Conservation (phyloP, 2,797 vertebrate genomes). For the Capromys pilorides region DNA sequence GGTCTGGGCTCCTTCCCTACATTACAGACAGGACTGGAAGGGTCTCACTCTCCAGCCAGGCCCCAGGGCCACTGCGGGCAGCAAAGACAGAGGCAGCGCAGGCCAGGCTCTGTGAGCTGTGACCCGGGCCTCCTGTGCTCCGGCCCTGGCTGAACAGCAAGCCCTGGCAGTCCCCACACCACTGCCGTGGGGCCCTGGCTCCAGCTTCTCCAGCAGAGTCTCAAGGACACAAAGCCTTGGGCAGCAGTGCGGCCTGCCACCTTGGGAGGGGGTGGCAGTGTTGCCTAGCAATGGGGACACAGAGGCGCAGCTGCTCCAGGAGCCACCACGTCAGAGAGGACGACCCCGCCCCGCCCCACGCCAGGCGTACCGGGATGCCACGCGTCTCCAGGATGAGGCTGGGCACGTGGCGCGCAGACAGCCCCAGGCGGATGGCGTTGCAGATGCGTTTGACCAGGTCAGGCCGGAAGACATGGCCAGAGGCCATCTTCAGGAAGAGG, state of each 20-base stretch:
- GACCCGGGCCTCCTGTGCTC: neutral
- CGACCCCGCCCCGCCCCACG: neutral
- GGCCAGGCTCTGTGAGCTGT: neutral
- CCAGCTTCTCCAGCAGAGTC: neutral
- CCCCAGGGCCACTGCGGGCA: neutral
- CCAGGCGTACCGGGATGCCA: constrained; percentile 93
- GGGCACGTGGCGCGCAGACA: constrained; percentile 95
- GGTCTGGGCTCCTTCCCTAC: neutral
- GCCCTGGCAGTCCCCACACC: neutral
- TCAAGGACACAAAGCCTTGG: neutral
- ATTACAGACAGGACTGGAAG: neutral
- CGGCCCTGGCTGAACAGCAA: neutral
- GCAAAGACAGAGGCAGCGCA: neutral
- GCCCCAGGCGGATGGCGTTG: constrained; percentile 90
- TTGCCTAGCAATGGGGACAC: neutral
- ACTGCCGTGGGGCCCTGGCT: neutral
- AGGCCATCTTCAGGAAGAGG: constrained; percentile 95
- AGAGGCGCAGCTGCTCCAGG: neutral
- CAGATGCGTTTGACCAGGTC: constrained; percentile 89
- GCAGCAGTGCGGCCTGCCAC: neutral
- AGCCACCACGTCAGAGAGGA: no score
- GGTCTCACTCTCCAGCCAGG: neutral
- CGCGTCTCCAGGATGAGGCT: constrained; percentile 94
- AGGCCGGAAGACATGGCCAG: constrained; percentile 85
- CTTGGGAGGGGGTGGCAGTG: neutral